Evolutionary conservation across 1,140 invertebrate genomes (phyloP), one percentile per base, ranked within the genome.

Genomic region (Heliconius himera): DNA sequence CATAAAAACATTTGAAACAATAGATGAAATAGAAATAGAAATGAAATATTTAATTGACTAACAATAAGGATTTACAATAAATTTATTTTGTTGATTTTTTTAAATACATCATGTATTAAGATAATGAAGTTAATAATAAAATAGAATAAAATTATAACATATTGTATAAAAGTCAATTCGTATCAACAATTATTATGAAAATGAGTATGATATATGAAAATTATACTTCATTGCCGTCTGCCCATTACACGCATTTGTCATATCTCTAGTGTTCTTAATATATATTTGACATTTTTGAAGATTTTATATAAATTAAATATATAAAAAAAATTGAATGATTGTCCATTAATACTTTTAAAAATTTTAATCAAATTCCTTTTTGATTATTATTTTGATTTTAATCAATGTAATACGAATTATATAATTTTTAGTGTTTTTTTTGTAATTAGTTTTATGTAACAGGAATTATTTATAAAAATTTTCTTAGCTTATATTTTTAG

Each of bases 91-190:
- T 54, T 18, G 49, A 8, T 51, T 56, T 56, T 20, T 56, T 56
- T 3, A 9, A n/a, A 56, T 22, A 22, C n/a, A 56, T 20, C n/a
- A 56, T 11, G 20, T 22, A 9, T 56, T 56, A 22, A 22, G 16
- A 51, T 56, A 22, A 4, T 22, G 9, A 9, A n/a, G 11, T 11
- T n/a, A 56, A 56, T n/a, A 51, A 51, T 51, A 51, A 56, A 56
- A 56, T 56, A 22, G 2, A 22, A 22, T n/a, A 56, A 56, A 56
- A 22, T 9, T 22, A 22, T 22, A 22, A 56, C 1, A 56, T 56
- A 22, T 56, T 56, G 54, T 56, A 56, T 56, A 22, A 26, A 66
- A 66, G 60, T 66, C 60, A 66, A 66, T 66, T 66, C 26, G 26
- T 26, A 66, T 66, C 22, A 3, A 66, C 3, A 66, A 66, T 66